Evolutionary conservation across 2,888 invertebrate species (phyloP).

Genomic region (Iphiclides podalirius): DNA sequence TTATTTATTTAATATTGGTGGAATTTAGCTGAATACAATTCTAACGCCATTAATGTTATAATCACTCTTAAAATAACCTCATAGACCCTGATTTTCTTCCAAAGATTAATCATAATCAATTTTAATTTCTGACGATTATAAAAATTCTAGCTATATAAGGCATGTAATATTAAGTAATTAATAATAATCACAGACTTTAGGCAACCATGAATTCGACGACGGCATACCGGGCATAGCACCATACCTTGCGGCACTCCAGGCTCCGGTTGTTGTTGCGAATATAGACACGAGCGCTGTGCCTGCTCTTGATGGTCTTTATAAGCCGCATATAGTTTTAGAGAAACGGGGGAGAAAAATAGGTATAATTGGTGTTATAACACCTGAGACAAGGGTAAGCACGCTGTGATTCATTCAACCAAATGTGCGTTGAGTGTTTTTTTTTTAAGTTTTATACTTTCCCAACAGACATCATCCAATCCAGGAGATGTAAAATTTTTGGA

Average conservation of each 20-base stretch:
- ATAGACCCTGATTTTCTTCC: too few species aligned
- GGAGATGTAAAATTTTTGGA: slow-evolving; percentile 83
- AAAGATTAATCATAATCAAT: too few species aligned
- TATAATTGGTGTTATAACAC: slow-evolving; percentile 88
- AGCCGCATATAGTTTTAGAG: slow-evolving; percentile 82
- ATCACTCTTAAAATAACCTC: too few species aligned
- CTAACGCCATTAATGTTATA: too few species aligned
- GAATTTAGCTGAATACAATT: too few species aligned
- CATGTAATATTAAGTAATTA: too few species aligned
- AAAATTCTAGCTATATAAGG: too few species aligned
- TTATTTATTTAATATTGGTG: too few species aligned
- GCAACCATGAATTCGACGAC: slow-evolving; percentile 93
- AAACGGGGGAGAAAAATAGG: slow-evolving; percentile 86
- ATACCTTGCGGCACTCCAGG: slow-evolving; percentile 82
- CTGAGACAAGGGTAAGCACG: slow-evolving; percentile 80
- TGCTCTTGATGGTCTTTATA: slow-evolving; percentile 78
- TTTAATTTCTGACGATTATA: too few species aligned
- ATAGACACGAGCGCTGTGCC: slow-evolving; percentile 85
- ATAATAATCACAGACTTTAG: slow-evolving; percentile 86
- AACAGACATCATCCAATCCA: slow-evolving; percentile 81
- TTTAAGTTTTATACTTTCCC: slow-evolving; percentile 23
- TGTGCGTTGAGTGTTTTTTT: not conserved
- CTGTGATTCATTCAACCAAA: not conserved
- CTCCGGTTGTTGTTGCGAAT: slow-evolving; percentile 87
- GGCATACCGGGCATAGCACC: slow-evolving; percentile 85